These are phyloP conservation scores for Drosophila fulvimacula DNA, from an alignment of 2,888 invertebrate species.

Conservation along the genomic window DNA sequence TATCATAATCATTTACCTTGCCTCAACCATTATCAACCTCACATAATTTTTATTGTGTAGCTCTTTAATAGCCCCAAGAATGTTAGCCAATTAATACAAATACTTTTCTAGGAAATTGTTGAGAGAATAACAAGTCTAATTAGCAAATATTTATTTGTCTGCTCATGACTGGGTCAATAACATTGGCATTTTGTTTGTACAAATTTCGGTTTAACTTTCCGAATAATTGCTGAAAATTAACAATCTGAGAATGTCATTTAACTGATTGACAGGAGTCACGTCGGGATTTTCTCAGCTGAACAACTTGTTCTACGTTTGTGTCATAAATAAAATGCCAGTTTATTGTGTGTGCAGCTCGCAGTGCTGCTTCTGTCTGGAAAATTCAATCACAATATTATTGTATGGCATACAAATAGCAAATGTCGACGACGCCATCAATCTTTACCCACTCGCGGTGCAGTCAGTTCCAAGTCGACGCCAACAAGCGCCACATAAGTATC, in stretches of 20 bases:
- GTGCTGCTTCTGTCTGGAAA: slow-evolving; percentile 23
- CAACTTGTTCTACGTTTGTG: slow-evolving; percentile 66
- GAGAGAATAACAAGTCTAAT: not conserved
- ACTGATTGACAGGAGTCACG: slow-evolving; percentile 28
- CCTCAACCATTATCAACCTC: not conserved
- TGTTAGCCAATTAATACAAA: not conserved
- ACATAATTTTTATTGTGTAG: not conserved
- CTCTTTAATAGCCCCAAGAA: not conserved
- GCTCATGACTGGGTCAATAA: slow-evolving; percentile 11
- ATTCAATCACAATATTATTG: slow-evolving; percentile 78
- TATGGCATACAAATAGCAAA: slow-evolving; percentile 61
- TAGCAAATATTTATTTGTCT: not conserved
- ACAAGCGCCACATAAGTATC: slow-evolving; percentile 30
- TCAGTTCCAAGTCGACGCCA: slow-evolving; percentile 18
- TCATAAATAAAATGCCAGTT: slow-evolving; percentile 64
- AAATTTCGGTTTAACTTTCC: slow-evolving; percentile 2
- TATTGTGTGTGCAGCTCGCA: slow-evolving; percentile 30
- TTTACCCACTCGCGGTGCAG: slow-evolving; percentile 40
- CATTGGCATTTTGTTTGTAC: slow-evolving; percentile 3
- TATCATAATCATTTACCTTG: not conserved
- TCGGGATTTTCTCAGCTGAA: slow-evolving; percentile 26
- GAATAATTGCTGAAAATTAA: slow-evolving; percentile 4
- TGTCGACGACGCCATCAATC: slow-evolving; percentile 62
- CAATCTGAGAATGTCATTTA: slow-evolving; percentile 1
- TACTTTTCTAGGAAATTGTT: not conserved